A percentile compares a stretch with the other conserved stretches of the same genome.
Evolutionary conservation across 2,797 vertebrate species (phyloP).

Genomic region (Arvicola amphibius): DNA sequence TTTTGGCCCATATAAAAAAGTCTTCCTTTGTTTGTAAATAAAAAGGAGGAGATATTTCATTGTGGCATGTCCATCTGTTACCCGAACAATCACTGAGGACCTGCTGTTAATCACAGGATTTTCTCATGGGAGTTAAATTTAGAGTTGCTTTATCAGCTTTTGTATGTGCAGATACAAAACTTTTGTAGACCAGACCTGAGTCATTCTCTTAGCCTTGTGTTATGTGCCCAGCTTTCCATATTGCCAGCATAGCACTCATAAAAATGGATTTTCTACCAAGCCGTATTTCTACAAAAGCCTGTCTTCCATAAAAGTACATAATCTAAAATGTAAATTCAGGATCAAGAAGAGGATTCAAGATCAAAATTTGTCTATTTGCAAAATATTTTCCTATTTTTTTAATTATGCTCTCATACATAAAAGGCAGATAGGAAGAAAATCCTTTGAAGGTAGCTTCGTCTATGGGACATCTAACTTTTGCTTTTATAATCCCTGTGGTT

Average conservation of each 20-base stretch:
- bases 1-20: constrained; percentile 81
- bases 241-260: constrained; percentile 74
- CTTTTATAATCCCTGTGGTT: constrained; percentile 2
- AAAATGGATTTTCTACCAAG: constrained; percentile 75
- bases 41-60: constrained; percentile 86
- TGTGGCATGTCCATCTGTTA: constrained; percentile 87
- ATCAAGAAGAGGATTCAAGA: constrained; percentile 68
- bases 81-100: constrained; percentile 83
- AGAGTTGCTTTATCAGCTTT: constrained; percentile 74
- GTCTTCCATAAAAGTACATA: constrained; percentile 74
- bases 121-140: constrained; percentile 81
- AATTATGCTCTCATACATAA: neutral
- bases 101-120: constrained; percentile 85
- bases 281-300: constrained; percentile 77
- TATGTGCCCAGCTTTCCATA: constrained; percentile 71
- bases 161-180: constrained; percentile 79
- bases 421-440: neutral
- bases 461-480: constrained; percentile 38
- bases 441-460: constrained; percentile 54
- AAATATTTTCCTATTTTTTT: constrained; percentile 68
- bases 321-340: constrained; percentile 79
- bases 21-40: constrained; percentile 88
- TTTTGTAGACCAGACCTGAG: constrained; percentile 81
- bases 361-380: constrained; percentile 45
- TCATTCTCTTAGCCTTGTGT: constrained; percentile 80